phyloP scores from a whole-genome alignment of 2,888 invertebrate genomes.

The Odontothrips loti region DNA sequence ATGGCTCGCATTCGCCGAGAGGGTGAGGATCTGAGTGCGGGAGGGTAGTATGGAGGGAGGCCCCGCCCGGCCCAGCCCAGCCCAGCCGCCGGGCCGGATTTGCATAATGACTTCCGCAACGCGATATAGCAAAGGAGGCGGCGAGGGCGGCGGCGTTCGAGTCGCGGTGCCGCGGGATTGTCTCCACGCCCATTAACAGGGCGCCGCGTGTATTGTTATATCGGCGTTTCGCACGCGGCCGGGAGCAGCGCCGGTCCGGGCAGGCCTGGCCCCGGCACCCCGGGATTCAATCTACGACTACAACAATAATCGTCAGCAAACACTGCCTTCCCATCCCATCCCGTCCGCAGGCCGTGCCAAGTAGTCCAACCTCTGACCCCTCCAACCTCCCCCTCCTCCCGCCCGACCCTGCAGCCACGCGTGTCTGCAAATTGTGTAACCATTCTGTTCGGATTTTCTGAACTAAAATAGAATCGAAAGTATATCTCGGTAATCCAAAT shows the following conservation, averaged over 20 bases:
- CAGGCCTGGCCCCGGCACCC: background rate
- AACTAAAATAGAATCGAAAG: no score
- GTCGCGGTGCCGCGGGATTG: background rate
- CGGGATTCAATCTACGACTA: background rate
- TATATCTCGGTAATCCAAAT: no score
- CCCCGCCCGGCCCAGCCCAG: no score
- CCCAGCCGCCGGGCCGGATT: background rate
- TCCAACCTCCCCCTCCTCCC: no score
- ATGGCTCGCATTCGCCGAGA: background rate
- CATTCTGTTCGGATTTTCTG: no score
- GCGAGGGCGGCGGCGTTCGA: background rate
- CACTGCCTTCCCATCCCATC: no score
- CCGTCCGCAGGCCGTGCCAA: no score
- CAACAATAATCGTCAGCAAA: background rate
- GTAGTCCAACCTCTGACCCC: no score
- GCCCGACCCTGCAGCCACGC: no score
- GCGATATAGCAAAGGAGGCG: background rate
- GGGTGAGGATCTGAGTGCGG: no score
- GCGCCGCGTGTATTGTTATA: background rate
- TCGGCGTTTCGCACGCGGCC: background rate
- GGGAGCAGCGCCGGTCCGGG: background rate
- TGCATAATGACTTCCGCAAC: slow-evolving; percentile 26
- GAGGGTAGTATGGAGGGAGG: no score
- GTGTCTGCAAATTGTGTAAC: no score
- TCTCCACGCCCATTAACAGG: background rate